A percentile compares a stretch with the other conserved stretches of the same genome.
These are phyloP conservation scores for Lordiphosa clarofinis DNA, from an alignment of 1,140 invertebrate genomes.

Conservation along the genomic window DNA sequence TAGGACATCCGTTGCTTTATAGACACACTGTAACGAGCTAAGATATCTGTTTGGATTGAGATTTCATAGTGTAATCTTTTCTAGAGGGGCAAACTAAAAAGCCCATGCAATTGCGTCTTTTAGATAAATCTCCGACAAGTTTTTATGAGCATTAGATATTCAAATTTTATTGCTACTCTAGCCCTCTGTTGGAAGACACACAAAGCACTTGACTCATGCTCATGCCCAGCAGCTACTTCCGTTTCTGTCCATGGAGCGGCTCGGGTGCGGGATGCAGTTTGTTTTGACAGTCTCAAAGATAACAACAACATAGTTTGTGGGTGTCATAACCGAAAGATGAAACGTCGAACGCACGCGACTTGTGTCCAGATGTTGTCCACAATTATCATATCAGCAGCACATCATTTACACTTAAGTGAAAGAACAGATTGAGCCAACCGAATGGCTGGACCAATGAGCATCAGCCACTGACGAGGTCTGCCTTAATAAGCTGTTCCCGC, in stretches of 20 bases:
- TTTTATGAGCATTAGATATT: slow-evolving; percentile 40
- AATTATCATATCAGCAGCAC: slow-evolving; percentile 74
- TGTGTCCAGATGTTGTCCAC: slow-evolving; percentile 62
- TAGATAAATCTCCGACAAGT: slow-evolving; percentile 38
- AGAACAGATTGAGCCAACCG: slow-evolving; percentile 61
- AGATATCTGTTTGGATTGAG: too few relatives aligned
- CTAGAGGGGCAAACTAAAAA: slow-evolving; percentile 20
- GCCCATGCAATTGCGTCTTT: slow-evolving; percentile 57
- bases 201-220: slow-evolving; percentile 72
- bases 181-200: slow-evolving; percentile 7
- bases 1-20: too few relatives aligned
- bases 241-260: slow-evolving; percentile 26
- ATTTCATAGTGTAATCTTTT: too few relatives aligned
- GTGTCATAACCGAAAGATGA: slow-evolving; percentile 61
- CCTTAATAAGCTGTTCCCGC: slow-evolving; percentile 40
- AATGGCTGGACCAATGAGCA: slow-evolving; percentile 9
- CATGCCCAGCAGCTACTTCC: slow-evolving; percentile 46
- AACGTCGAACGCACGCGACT: slow-evolving; percentile 23
- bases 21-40: too few relatives aligned
- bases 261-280: slow-evolving; percentile 27
- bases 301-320: slow-evolving; percentile 52
- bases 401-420: slow-evolving; percentile 71
- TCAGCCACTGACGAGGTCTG: slow-evolving; percentile 3
- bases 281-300: slow-evolving; percentile 54
- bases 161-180: slow-evolving; percentile 32